Evolutionary conservation across 1,140 invertebrate genomes (phyloP).

Genomic region (Periplaneta americana): DNA sequence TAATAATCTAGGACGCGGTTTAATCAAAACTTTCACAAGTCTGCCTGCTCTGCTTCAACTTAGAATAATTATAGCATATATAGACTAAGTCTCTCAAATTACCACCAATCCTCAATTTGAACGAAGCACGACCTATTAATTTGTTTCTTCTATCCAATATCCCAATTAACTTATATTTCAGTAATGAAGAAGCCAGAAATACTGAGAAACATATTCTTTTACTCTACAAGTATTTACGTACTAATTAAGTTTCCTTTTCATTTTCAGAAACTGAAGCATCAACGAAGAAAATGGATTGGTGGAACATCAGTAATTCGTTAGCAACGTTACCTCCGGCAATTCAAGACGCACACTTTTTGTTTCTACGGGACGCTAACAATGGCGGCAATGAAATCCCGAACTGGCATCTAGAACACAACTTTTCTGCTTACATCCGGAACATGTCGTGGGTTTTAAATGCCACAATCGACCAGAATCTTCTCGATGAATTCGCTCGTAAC

Average conservation of each 20-base stretch:
- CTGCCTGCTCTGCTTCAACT: no score
- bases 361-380: neutral
- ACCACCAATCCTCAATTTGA: no score
- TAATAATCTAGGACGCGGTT: no score
- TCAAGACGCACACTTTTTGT: no score
- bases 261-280: neutral
- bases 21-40: no score
- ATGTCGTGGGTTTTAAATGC: neutral
- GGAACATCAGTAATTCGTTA: neutral
- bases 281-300: neutral
- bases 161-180: no score
- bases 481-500: constrained; percentile 35
- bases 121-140: no score
- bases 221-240: no score
- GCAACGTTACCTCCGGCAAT: neutral
- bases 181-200: no score
- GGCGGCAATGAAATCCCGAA: neutral
- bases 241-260: neutral
- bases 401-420: neutral
- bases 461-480: neutral
- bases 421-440: neutral
- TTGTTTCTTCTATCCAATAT: no score
- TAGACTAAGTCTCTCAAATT: neutral
- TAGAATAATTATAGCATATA: neutral
- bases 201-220: no score